phyloP scores from a whole-genome alignment of 1,140 invertebrate genomes.

The Uloborus diversus region DNA sequence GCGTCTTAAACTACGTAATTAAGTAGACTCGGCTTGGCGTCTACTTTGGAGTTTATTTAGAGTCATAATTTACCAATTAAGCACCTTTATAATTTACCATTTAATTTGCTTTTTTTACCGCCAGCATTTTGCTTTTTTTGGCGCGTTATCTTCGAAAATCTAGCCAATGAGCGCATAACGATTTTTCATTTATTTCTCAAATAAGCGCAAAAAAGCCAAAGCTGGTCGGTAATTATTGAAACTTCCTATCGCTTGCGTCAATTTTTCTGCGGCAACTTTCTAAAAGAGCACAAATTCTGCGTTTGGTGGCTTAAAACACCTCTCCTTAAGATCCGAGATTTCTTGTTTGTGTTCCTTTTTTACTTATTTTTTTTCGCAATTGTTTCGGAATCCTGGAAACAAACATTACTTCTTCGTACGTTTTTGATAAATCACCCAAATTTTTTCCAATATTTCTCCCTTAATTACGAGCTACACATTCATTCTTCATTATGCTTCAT shows the following conservation, averaged over 20 bases:
- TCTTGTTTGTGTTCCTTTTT: conserved; percentile 17
- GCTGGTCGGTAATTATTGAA: conserved; percentile 51
- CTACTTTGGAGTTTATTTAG: conserved; percentile 17
- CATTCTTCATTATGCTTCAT: conserved; percentile 54
- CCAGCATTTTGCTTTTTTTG: neutral
- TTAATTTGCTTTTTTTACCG: conserved; percentile 38
- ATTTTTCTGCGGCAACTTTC: conserved; percentile 43
- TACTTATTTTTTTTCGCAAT: neutral
- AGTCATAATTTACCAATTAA: conserved; percentile 53
- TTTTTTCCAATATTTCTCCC: conserved; percentile 36
- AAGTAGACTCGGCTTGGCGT: conserved; percentile 18
- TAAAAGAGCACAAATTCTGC: conserved; percentile 27
- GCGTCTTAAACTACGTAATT: conserved; percentile 35
- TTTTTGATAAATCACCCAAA: conserved; percentile 52
- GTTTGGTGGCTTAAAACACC: conserved; percentile 48
- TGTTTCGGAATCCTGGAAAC: conserved; percentile 46
- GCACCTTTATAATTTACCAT: conserved; percentile 37
- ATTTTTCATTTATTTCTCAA: conserved; percentile 49
- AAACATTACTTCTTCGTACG: conserved; percentile 45
- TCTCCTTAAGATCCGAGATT: conserved; percentile 29
- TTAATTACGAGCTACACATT: conserved; percentile 42
- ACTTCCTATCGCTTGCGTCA: conserved; percentile 22
- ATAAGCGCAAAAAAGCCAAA: neutral
- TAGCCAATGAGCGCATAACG: conserved; percentile 24
- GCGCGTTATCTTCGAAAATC: conserved; percentile 17